Conservation (phyloP, 1,140 invertebrate genomes). For the Ylistrum balloti region DNA sequence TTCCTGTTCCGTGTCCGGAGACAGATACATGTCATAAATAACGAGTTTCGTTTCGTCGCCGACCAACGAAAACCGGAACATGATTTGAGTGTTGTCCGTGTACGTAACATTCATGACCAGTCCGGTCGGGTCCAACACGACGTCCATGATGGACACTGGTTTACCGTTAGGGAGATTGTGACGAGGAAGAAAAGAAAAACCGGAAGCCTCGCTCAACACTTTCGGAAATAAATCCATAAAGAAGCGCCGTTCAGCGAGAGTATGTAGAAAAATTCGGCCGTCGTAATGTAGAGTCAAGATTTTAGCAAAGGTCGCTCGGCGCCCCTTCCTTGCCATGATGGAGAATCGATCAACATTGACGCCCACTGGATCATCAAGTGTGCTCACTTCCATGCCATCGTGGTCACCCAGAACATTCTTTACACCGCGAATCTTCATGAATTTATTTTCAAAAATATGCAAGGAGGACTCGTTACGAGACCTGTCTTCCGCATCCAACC, state of each 20-base stretch:
- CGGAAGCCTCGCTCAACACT: constrained; percentile 42
- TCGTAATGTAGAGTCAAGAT: constrained; percentile 51
- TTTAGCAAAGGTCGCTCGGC: constrained; percentile 42
- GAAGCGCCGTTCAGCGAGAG: constrained; percentile 44
- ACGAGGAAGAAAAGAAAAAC: constrained; percentile 43
- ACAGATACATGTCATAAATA: constrained; percentile 42
- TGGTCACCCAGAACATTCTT: background rate
- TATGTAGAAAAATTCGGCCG: constrained; percentile 44
- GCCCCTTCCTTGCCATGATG: constrained; percentile 54
- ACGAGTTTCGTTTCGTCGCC: constrained; percentile 46
- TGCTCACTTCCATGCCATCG: background rate
- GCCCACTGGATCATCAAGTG: background rate
- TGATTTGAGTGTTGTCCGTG: constrained; percentile 37
- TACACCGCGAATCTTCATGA: constrained; percentile 15
- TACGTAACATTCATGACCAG: constrained; percentile 37
- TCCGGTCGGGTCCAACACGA: background rate
- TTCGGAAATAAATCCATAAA: constrained; percentile 50
- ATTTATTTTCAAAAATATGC: constrained; percentile 23
- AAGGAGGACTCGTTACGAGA: background rate
- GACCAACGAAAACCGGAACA: constrained; percentile 47
- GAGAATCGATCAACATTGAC: constrained; percentile 43
- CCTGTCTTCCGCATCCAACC: background rate
- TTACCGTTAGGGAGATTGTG: background rate
- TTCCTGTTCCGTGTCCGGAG: background rate
- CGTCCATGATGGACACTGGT: constrained; percentile 30